Evolutionary conservation across 92 coral and sea anemone genomes (phyloP), one percentile per base, ranked within the genome.

Genomic region (Virgularia gustaviana): DNA sequence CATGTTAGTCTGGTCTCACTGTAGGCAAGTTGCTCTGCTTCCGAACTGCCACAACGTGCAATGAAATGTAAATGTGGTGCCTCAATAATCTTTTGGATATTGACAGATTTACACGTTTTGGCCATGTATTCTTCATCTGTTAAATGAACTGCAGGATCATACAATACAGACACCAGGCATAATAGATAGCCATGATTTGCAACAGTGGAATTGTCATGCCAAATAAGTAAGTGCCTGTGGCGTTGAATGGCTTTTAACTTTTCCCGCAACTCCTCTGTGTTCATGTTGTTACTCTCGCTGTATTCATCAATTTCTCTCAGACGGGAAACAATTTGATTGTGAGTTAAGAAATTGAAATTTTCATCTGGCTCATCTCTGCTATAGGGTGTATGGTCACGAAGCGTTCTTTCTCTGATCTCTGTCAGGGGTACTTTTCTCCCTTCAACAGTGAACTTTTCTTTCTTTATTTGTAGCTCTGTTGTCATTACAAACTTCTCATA

Each of bases 401-500:
- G 34, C 4, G 76, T 70, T 51, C 52, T 70, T 42, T 34, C 34
- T 30, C 76, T 49, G 9, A 70, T 70, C 11, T 70, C 76, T 31
- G 36, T 45, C 39, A 70, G 63, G n/a, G 76, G 63, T 37, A 49
- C 63, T 28, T 51, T 49, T 41, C 60, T 59, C 13, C 39, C 70
- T 44, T 62, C 45, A 39, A 39, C 45, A 7, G 9, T 39, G 9
- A 39, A 39, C 15, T 39, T 15, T 7, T 7, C 45, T 39, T 39
- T 39, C 54, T 78, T 71, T 23, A 83, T 32, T 56, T 77, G 35
- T 16, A 83, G 19, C 18, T 78, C 79, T n/a, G 77, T 83, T 1
- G 87, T 82, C 20, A 77, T 52, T 9, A 82, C 74, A 32, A 82
- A 78, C 53, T 82, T 82, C 38, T 82, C 83, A 77, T 82, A 81